Percentiles rank a stretch among this genome's conserved stretches.
phyloP scores from a whole-genome alignment of 2,888 invertebrate species.

The Rhingia campestris region DNA sequence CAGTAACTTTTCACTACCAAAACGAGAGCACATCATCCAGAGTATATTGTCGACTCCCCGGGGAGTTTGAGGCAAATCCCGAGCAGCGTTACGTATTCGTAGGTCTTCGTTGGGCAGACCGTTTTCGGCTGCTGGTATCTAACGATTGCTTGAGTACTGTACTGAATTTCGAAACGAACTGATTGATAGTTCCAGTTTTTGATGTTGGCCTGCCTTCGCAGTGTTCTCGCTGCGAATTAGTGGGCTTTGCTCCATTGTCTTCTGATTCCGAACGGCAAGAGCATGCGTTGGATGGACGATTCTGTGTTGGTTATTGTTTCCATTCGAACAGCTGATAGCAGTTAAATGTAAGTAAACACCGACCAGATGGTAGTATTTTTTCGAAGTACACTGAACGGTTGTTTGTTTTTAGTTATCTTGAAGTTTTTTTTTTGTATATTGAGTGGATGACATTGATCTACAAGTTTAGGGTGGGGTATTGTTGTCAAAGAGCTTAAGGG shows the following conservation, averaged over 20 bases:
- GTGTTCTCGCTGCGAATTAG: slow-evolving; percentile 32
- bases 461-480: slow-evolving; percentile 22
- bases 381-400: slow-evolving; percentile 1
- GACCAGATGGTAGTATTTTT: slow-evolving; percentile 10
- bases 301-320: slow-evolving; percentile 42
- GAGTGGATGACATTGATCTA: slow-evolving; percentile 53
- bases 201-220: slow-evolving; percentile 49
- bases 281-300: slow-evolving; percentile 72
- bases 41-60: slow-evolving; percentile 44
- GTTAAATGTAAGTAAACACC: slow-evolving; percentile 1
- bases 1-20: slow-evolving; percentile 47
- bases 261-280: slow-evolving; percentile 55
- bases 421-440: background rate
- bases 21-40: slow-evolving; percentile 8
- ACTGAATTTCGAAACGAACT: slow-evolving; percentile 63
- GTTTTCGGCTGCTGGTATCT: slow-evolving; percentile 6
- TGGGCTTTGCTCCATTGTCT: slow-evolving; percentile 62
- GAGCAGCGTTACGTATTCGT: slow-evolving; percentile 53
- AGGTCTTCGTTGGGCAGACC: slow-evolving; percentile 56
- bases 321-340: slow-evolving; percentile 57
- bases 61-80: slow-evolving; percentile 44
- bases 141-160: slow-evolving; percentile 29
- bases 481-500: no score
- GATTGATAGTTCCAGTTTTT: slow-evolving; percentile 65
- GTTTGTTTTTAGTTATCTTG: slow-evolving; percentile 3